Evolutionary conservation across 2,797 vertebrate species (phyloP).

Genomic region (Synaphobranchus kaupii): DNA sequence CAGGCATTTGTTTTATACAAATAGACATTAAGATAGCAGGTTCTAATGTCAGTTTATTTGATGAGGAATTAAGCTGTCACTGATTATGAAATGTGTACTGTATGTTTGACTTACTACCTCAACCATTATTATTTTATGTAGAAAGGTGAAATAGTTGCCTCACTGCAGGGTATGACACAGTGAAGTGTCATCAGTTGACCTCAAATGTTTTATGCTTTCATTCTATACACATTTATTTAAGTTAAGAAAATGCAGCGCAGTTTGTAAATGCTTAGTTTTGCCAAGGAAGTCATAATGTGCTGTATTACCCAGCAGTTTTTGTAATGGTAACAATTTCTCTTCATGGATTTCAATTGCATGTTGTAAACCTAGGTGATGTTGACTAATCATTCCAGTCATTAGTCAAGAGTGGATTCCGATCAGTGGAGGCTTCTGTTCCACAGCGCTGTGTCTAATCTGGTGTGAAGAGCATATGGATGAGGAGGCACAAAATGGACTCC

Average conservation of each 20-base stretch:
- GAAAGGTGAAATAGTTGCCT: not conserved
- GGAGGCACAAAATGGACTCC: not conserved
- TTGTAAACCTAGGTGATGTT: not conserved
- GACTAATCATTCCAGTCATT: not conserved
- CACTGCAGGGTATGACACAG: not conserved
- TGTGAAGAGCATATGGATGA: not conserved
- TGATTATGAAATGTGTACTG: not conserved
- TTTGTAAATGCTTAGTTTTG: not conserved
- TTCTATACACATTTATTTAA: not conserved
- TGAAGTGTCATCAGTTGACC: not conserved
- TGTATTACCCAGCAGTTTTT: not conserved
- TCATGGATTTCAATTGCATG: not conserved
- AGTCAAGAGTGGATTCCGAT: constrained; percentile 7
- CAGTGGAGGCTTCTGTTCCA: not conserved
- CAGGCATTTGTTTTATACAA: not conserved
- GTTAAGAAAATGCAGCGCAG: not conserved
- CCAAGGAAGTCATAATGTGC: not conserved
- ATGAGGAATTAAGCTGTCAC: not conserved
- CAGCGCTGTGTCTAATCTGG: not conserved
- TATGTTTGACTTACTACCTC: not conserved
- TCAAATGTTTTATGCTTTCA: not conserved
- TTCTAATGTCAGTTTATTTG: not conserved
- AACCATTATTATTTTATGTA: not conserved
- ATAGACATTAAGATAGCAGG: not conserved
- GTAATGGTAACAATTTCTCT: not conserved